Base-by-base conservation (phyloP, 1,140 invertebrate species). In the Pogonognathellus flavescens region DNA sequence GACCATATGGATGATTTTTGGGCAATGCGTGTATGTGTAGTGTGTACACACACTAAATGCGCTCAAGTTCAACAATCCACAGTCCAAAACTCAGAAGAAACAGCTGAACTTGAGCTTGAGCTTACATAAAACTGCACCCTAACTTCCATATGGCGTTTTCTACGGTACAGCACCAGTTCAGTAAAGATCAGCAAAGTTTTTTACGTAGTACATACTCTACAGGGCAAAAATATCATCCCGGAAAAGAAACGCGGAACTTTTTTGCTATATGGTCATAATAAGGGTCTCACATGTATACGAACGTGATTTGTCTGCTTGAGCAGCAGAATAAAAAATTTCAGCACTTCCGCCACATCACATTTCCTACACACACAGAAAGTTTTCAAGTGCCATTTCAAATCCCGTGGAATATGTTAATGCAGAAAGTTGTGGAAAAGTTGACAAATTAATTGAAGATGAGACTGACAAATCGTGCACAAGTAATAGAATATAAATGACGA, bases 1-100 rank as follows among this genome's bases (percentile, higher is more conserved):
- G 70, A 31, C 70, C 70, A 76, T 76, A 76, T 76, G 70, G 70
- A 76, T 50, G 70, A 76, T 76, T 76, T 76, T 50, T 50, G 70
- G 70, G 41, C 41, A 49, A 20, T 25, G 62, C 25, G 62, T 13
- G 62, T 20, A 6, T 22, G 62, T 20, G 13, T 22, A 66, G 7
- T 10, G 25, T n/a, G n/a, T 66, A 66, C 22, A 9, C 25, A 31
- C 6, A 10, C n/a, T n/a, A 25, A 66, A 7, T 10, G 31, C 14
- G 20, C 22, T 25, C 9, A 66, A 31, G 22, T 13, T 25, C 62
- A 66, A 66, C 22, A 25, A 66, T 66, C 20, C 22, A 66, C 25
- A 25, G 25, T 20, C 62, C 62, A 25, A 25, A 25, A 25, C 22
- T 25, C 20, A 66, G 62, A 66, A 25, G 31, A 76, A 49, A n/a